Percentiles rank a stretch among this genome's conserved stretches.
Conservation (phyloP, 2,888 invertebrate genomes). For the Chalcosyrphus nemorum region DNA sequence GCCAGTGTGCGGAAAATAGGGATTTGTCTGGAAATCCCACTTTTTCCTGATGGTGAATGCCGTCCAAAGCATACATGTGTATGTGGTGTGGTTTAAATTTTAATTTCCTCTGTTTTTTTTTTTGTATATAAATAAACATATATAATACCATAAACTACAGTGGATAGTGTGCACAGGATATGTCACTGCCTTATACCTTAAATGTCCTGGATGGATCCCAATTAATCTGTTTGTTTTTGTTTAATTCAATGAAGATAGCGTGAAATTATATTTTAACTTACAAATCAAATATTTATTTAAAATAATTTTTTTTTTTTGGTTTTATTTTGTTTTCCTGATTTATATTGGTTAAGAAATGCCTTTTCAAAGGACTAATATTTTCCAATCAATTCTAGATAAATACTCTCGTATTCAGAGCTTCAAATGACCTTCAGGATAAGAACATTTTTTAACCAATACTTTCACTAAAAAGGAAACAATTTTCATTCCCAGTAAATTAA, state of each 20-base stretch:
- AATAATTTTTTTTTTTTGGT: slow-evolving; percentile 13
- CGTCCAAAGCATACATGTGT: slow-evolving; percentile 33
- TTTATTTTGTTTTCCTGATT: neutral
- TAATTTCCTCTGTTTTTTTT: neutral
- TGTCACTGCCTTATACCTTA: slow-evolving; percentile 80
- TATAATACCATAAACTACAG: slow-evolving; percentile 47
- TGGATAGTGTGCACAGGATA: slow-evolving; percentile 34
- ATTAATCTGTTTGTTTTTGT: slow-evolving; percentile 80
- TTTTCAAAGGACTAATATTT: too few species aligned
- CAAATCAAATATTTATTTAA: slow-evolving; percentile 59
- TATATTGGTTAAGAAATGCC: slow-evolving; percentile 10
- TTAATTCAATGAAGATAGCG: slow-evolving; percentile 76
- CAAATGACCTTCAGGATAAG: neutral
- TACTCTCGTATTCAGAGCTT: neutral
- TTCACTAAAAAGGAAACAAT: slow-evolving; percentile 16
- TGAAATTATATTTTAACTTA: slow-evolving; percentile 76
- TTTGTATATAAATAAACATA: neutral
- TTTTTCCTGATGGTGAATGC: slow-evolving; percentile 27
- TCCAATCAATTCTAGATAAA: neutral
- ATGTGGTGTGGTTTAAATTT: slow-evolving; percentile 42
- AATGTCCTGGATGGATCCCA: slow-evolving; percentile 83
- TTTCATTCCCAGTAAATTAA: slow-evolving; percentile 8
- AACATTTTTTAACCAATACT: slow-evolving; percentile 25
- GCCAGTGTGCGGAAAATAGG: slow-evolving; percentile 47
- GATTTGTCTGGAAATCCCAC: slow-evolving; percentile 40